Evolutionary conservation across 2,888 invertebrate genomes (phyloP), one percentile per base, ranked within the genome.

Genomic region (Hetaerina titia): DNA sequence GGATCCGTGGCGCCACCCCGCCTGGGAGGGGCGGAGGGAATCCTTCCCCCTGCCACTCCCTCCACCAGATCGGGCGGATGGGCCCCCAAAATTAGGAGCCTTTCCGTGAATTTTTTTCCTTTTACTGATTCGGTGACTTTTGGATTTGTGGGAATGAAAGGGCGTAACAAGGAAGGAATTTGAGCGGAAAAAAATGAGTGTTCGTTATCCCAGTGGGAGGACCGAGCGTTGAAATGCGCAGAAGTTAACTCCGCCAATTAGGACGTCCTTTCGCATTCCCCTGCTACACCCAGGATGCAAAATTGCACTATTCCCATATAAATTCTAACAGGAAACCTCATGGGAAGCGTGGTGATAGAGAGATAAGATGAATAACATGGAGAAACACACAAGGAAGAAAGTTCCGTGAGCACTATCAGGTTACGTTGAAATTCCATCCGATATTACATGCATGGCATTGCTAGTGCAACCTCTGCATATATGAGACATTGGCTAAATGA

Each of bases 161-260:
- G 81, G 81, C 15, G 31, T 81, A 81, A 81, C 81, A 81, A 81
- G 81, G 81, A 81, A 81, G 81, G 81, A 81, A 81, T 81, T 15
- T 11, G 81, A 81, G 31, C 31, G 81, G 81, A 81, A 81, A 81
- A 81, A 81, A 22, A 31, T 81, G 81, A 81, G 31, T 31, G 81
- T 81, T 81, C 81, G 81, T 81, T 81, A 81, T 81, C 81, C 81
- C 22, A 13, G 69, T 19, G 25, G 81, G 45, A 45, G 45, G 13
- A 81, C 81, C 25, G 81, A 31, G 81, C 81, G 31, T 25, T 81
- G 81, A 81, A 81, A 81, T 81, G 81, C 31, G 31, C 81, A 15
- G 81, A 25, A 81, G 81, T 81, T 81, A 81, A 31, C 81, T 22
- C 25, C 81, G 81, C 81, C 81, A 81, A 81, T 81, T 81, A 81